A percentile compares a stretch with the other conserved stretches of the same genome.
phyloP scores from a whole-genome alignment of 2,888 invertebrate species.

The Drosophila prostipennis region DNA sequence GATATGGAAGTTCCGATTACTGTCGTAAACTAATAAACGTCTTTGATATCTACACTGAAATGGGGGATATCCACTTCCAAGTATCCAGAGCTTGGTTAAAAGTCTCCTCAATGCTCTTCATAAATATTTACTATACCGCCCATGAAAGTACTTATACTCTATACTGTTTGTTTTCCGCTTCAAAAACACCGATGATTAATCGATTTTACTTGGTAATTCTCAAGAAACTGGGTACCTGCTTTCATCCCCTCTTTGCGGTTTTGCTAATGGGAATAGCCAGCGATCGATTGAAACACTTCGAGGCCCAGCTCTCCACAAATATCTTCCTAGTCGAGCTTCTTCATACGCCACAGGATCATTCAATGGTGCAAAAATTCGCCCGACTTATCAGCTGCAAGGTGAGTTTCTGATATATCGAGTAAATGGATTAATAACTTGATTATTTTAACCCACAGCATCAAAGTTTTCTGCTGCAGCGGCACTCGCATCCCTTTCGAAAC shows the following conservation, averaged over 20 bases:
- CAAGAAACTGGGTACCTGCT: conserved; percentile 21
- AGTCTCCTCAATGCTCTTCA: conserved; percentile 18
- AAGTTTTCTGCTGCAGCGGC: conserved; percentile 8
- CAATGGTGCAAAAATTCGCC: conserved; percentile 1
- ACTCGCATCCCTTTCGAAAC: conserved; percentile 14
- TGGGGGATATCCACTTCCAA: background rate
- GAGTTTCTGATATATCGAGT: background rate
- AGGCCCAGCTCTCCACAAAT: conserved; percentile 3
- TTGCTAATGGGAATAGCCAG: conserved; percentile 13
- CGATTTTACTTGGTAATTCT: conserved; percentile 5
- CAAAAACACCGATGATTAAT: background rate
- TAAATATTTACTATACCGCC: conserved; percentile 21
- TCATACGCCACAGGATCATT: background rate
- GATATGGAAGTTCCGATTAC: background rate
- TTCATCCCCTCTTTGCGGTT: conserved; percentile 15
- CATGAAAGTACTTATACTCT: conserved; percentile 18
- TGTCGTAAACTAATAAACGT: background rate
- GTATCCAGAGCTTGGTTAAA: conserved; percentile 19
- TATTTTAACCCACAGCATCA: background rate
- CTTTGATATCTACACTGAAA: conserved; percentile 12
- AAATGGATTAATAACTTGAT: background rate
- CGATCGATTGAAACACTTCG: conserved; percentile 22
- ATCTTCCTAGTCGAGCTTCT: conserved; percentile 18
- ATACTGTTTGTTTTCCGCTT: conserved; percentile 11
- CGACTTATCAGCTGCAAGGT: conserved; percentile 22